Percentiles rank a stretch among this genome's conserved stretches.
Evolutionary conservation across 2,797 vertebrate genomes (phyloP).

Genomic region (Enoplosus armatus): DNA sequence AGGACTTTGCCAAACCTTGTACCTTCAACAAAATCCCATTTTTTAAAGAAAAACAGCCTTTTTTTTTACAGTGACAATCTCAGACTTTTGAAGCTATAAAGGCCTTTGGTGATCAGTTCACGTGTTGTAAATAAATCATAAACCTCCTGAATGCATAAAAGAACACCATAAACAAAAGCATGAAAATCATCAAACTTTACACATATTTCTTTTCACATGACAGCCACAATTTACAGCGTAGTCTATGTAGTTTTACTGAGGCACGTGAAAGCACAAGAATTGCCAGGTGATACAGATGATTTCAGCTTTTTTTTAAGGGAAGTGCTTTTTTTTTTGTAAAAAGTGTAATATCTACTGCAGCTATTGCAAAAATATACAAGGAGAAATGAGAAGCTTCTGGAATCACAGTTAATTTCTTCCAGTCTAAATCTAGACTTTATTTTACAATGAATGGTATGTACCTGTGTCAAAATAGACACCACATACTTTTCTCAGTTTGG

Average conservation of each 20-base stretch:
- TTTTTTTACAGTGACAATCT: slow-evolving; percentile 9
- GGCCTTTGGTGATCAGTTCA: slow-evolving; percentile 20
- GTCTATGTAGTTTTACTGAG: slow-evolving; percentile 20
- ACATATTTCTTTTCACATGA: slow-evolving; percentile 6
- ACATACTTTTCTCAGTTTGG: slow-evolving; percentile 18
- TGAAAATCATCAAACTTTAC: slow-evolving; percentile 41
- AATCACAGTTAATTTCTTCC: slow-evolving; percentile 45
- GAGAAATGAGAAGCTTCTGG: slow-evolving; percentile 45
- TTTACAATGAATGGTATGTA: slow-evolving; percentile 43
- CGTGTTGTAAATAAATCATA: slow-evolving; percentile 5
- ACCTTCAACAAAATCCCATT: neutral
- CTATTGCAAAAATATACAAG: slow-evolving; percentile 43
- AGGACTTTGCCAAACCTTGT: slow-evolving; percentile 15
- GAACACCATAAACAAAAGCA: slow-evolving; percentile 38
- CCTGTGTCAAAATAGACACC: slow-evolving; percentile 45
- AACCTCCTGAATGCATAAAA: slow-evolving; percentile 7
- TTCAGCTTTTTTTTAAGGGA: neutral
- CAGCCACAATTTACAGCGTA: slow-evolving; percentile 29
- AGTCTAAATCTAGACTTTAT: slow-evolving; percentile 46
- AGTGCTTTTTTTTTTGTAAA: neutral
- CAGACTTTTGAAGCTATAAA: slow-evolving; percentile 17
- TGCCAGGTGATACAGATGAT: slow-evolving; percentile 13
- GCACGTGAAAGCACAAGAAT: slow-evolving; percentile 18
- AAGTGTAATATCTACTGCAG: slow-evolving; percentile 23
- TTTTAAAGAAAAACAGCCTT: neutral